Conservation (phyloP, 2,113 vertebrate species). For the Odobenus rosmarus region DNA sequence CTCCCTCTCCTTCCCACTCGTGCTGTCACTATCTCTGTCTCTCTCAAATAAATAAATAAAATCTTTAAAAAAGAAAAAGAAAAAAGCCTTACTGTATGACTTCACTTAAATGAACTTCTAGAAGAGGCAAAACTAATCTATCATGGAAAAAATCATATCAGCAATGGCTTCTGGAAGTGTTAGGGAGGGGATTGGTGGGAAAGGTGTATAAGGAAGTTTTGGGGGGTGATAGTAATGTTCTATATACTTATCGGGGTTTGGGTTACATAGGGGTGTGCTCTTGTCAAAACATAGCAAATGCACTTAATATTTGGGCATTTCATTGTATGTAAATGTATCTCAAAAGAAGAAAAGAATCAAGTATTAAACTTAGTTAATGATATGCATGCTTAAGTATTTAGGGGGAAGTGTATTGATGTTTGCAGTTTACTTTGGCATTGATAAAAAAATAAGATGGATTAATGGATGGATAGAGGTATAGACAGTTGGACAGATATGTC, state of each 20-base stretch:
- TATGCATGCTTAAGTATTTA: constrained; percentile 6
- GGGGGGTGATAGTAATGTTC: background rate
- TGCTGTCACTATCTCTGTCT: too few species aligned
- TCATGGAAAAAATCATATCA: background rate
- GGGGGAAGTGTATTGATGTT: background rate
- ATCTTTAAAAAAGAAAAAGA: too few species aligned
- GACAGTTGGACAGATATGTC: background rate
- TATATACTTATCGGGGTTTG: background rate
- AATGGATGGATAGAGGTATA: background rate
- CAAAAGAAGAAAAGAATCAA: background rate
- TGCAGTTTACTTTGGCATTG: constrained; percentile 15
- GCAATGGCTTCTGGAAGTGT: background rate
- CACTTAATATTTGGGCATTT: background rate
- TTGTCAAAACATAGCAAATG: constrained; percentile 5
- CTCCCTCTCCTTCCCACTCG: too few species aligned
- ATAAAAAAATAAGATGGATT: background rate
- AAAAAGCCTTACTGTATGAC: background rate
- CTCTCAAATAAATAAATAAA: too few species aligned
- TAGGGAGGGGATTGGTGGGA: background rate
- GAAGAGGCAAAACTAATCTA: background rate
- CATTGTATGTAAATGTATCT: background rate
- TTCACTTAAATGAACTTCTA: background rate
- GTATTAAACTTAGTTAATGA: background rate
- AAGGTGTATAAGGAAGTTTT: background rate
- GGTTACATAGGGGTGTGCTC: background rate